Evolutionary conservation across 2,113 vertebrate species (phyloP).

Genomic region (Spea multiplicata): DNA sequence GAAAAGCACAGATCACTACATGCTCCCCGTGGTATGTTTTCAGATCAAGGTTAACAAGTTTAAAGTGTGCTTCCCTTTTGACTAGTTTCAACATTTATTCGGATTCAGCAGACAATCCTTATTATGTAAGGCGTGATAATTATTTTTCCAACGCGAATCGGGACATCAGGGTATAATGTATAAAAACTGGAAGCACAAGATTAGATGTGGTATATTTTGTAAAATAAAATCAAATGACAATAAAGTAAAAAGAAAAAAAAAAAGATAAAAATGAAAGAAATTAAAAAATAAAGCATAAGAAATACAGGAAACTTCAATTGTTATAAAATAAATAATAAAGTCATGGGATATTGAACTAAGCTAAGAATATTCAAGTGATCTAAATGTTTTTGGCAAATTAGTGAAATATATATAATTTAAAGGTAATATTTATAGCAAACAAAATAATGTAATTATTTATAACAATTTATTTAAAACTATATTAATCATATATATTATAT

Average conservation of each 20-base stretch:
- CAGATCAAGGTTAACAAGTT: background rate
- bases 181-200: background rate
- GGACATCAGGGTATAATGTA: background rate
- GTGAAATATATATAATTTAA: too few species aligned
- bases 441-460: too few species aligned
- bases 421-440: too few species aligned
- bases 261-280: too few species aligned
- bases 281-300: too few species aligned
- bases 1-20: constrained; percentile 15
- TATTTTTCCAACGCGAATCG: background rate
- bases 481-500: too few species aligned
- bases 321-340: too few species aligned
- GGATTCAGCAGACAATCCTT: background rate
- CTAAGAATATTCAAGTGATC: too few species aligned
- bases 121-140: background rate
- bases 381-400: too few species aligned
- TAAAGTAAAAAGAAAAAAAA: background rate
- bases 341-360: too few species aligned
- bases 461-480: too few species aligned
- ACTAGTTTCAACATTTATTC: background rate
- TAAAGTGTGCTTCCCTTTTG: background rate
- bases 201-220: background rate
- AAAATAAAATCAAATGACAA: background rate
- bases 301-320: too few species aligned
- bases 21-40: background rate